Conservation (phyloP, 1,140 invertebrate species). For the Lasioglossum baleicum region DNA sequence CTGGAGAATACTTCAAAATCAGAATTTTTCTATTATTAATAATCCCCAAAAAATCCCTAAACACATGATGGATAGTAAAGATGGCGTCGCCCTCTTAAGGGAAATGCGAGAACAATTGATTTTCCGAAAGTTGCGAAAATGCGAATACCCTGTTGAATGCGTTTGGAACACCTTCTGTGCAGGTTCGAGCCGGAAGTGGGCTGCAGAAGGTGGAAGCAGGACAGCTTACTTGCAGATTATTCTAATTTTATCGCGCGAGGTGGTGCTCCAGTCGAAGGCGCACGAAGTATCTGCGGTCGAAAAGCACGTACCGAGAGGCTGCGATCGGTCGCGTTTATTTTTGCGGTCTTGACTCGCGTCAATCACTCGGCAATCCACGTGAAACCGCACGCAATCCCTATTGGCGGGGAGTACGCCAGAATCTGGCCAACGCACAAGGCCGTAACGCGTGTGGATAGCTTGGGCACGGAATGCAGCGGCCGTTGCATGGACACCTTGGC, state of each 20-base stretch:
- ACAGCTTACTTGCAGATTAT: not conserved
- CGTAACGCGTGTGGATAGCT: slow-evolving; percentile 21
- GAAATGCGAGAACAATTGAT: no score
- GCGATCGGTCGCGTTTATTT: slow-evolving; percentile 60
- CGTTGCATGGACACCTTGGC: not conserved
- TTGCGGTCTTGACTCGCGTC: slow-evolving; percentile 60
- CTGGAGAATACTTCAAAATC: no score
- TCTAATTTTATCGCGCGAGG: slow-evolving; percentile 6
- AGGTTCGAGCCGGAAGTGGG: not conserved
- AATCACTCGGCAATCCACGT: slow-evolving; percentile 59
- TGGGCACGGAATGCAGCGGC: slow-evolving; percentile 15
- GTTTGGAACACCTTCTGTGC: no score
- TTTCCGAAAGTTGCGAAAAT: no score
- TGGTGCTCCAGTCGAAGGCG: slow-evolving; percentile 13
- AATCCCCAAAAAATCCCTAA: no score
- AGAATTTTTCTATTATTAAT: no score
- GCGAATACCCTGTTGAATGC: no score
- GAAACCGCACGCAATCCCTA: slow-evolving; percentile 63
- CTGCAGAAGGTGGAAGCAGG: not conserved
- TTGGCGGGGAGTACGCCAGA: slow-evolving; percentile 41
- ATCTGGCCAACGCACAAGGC: slow-evolving; percentile 38
- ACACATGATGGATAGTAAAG: no score
- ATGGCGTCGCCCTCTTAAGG: no score
- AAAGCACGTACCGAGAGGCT: slow-evolving; percentile 23
- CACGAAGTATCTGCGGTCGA: slow-evolving; percentile 52